Conservation (phyloP, 2,888 invertebrate species). For the Oxyteleia sp. region DNA sequence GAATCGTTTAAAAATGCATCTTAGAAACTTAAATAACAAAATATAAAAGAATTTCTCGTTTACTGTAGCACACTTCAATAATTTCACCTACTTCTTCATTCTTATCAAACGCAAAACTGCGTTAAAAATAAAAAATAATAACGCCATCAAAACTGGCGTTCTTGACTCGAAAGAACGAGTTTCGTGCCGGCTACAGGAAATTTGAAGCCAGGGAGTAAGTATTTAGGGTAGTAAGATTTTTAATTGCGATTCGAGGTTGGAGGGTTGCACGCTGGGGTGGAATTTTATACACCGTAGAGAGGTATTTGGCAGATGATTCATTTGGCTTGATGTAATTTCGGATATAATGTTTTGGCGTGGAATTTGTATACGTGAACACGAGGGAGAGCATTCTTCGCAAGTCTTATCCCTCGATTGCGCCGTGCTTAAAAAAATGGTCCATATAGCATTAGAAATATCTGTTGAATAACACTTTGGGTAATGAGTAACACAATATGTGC, state of each 20-base stretch:
- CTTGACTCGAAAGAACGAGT: constrained; percentile 31
- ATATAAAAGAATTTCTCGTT: too few relatives aligned
- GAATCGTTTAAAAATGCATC: too few relatives aligned
- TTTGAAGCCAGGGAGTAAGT: constrained; percentile 33
- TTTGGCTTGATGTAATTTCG: constrained; percentile 22
- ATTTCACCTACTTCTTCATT: too few relatives aligned
- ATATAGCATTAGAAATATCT: constrained; percentile 52
- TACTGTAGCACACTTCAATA: too few relatives aligned
- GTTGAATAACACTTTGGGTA: constrained; percentile 57
- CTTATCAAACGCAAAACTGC: too few relatives aligned
- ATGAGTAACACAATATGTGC: not conserved
- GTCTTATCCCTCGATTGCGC: constrained; percentile 35
- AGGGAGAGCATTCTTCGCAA: constrained; percentile 9
- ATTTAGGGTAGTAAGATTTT: constrained; percentile 45
- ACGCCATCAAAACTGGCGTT: constrained; percentile 26
- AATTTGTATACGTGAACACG: constrained; percentile 2
- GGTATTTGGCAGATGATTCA: constrained; percentile 11
- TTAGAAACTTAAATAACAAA: too few relatives aligned
- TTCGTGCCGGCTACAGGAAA: constrained; percentile 36
- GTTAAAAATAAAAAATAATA: too few relatives aligned
- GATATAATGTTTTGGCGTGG: constrained; percentile 6
- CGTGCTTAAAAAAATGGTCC: constrained; percentile 38
- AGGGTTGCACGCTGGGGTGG: constrained; percentile 4
- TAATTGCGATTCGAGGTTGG: constrained; percentile 30
- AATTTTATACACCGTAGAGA: not conserved